A percentile compares a stretch with the other conserved stretches of the same genome.
phyloP scores from a whole-genome alignment of 2,888 invertebrate species.

The Drosophila birchii region DNA sequence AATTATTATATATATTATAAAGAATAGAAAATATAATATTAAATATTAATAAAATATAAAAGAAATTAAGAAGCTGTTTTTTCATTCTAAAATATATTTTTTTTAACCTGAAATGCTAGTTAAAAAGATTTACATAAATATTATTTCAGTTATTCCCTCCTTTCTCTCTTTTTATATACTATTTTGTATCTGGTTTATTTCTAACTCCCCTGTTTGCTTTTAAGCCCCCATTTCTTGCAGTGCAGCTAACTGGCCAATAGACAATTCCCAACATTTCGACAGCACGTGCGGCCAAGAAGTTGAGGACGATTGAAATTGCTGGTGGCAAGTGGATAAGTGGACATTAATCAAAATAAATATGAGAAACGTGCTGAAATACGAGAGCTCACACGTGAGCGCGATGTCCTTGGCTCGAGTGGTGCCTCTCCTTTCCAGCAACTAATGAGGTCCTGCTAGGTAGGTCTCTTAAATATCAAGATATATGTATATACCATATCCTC shows the following conservation, averaged over 20 bases:
- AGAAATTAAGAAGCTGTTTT: neutral
- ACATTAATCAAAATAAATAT: constrained; percentile 80
- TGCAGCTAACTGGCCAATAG: constrained; percentile 65
- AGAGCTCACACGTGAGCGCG: constrained; percentile 40
- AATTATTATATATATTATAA: neutral
- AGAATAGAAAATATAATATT: too few species aligned
- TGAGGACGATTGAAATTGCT: constrained; percentile 74
- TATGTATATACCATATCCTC: neutral
- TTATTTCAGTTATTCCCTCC: too few species aligned
- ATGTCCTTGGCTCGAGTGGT: neutral
- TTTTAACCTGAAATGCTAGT: neutral
- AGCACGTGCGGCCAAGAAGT: constrained; percentile 54
- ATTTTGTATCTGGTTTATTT: neutral
- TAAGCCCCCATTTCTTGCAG: neutral
- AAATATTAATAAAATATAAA: too few species aligned
- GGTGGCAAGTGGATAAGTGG: constrained; percentile 78
- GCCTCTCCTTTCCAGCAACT: neutral
- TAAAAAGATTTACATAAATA: too few species aligned
- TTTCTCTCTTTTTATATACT: neutral
- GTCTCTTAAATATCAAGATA: constrained; percentile 12
- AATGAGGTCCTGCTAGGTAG: constrained; percentile 11
- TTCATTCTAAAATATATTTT: neutral
- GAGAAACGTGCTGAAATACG: constrained; percentile 77
- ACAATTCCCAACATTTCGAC: constrained; percentile 53
- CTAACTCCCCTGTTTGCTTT: neutral